Conservation (phyloP, 30 jellyfish, hydroid and myxozoan genomes). For the Cassiopea andromeda region DNA sequence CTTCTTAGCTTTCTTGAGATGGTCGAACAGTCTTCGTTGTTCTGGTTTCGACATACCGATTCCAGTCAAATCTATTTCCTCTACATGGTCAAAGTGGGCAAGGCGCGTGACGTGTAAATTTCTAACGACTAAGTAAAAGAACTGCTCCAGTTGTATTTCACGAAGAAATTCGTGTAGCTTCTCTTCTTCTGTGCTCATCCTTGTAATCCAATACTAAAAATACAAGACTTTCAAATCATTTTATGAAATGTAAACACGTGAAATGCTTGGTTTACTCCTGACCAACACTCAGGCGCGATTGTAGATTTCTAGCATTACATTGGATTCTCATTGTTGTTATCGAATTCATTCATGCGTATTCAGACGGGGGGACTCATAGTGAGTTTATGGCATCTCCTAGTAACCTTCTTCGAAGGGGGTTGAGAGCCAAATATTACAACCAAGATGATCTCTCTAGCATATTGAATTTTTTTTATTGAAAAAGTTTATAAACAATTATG, state of each 20-base stretch:
- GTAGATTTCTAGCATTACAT: conserved; percentile 7
- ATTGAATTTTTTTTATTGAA: too few species aligned
- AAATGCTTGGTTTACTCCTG: background rate
- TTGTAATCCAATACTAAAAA: background rate
- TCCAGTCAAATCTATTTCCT: conserved; percentile 77
- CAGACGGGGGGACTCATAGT: conserved; percentile 24
- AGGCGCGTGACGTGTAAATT: conserved; percentile 86
- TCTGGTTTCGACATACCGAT: conserved; percentile 97
- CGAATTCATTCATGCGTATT: conserved; percentile 69
- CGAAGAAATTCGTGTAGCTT: conserved; percentile 67
- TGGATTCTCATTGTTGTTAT: conserved; percentile 49
- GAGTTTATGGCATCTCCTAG: too few species aligned
- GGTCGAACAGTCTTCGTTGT: conserved; percentile 83
- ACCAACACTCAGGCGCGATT: background rate
- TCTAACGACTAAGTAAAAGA: conserved; percentile 43
- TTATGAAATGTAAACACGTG: background rate
- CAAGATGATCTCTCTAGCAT: too few species aligned
- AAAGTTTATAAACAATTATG: too few species aligned
- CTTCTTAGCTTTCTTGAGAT: conserved; percentile 68
- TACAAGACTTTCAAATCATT: background rate
- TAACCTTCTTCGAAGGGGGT: too few species aligned
- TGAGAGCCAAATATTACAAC: too few species aligned
- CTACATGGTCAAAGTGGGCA: conserved; percentile 89
- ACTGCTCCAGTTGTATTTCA: conserved; percentile 90
- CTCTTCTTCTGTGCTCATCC: conserved; percentile 73